Conservation (phyloP, 2,888 invertebrate species). For the Drosophila prostipennis region DNA sequence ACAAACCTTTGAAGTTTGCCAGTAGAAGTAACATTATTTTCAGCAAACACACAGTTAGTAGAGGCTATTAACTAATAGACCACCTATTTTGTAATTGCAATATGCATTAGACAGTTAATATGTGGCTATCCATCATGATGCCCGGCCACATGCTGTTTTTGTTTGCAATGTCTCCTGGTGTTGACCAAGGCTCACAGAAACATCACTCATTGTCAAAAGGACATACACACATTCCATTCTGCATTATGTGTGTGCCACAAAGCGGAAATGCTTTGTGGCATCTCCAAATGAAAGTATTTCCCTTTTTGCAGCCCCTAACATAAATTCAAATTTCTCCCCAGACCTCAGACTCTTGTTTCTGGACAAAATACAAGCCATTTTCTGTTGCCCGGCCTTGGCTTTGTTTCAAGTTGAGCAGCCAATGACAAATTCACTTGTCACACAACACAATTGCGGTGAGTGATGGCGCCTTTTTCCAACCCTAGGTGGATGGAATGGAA, state of each 20-base stretch:
- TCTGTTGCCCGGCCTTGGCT: constrained; percentile 60
- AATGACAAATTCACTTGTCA: constrained; percentile 77
- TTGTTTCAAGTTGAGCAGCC: constrained; percentile 65
- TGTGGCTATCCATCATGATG: constrained; percentile 43
- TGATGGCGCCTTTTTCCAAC: constrained; percentile 53
- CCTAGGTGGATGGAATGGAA: constrained; percentile 8
- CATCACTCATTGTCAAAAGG: constrained; percentile 46
- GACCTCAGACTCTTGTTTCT: constrained; percentile 1
- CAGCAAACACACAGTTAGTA: constrained; percentile 2
- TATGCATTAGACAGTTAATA: constrained; percentile 45
- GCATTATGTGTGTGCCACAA: constrained; percentile 41
- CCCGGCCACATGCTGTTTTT: constrained; percentile 7
- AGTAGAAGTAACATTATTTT: background rate
- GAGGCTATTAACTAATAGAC: constrained; percentile 33
- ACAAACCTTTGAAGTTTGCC: background rate
- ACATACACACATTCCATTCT: constrained; percentile 6
- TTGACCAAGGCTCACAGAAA: constrained; percentile 30
- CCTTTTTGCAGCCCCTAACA: constrained; percentile 21
- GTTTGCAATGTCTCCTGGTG: constrained; percentile 19
- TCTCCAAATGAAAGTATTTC: constrained; percentile 47
- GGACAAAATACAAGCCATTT: constrained; percentile 42
- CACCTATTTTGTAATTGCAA: constrained; percentile 35
- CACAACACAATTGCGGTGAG: constrained; percentile 73
- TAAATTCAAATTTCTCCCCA: constrained; percentile 29
- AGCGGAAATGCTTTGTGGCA: constrained; percentile 57